A percentile compares a stretch with the other conserved stretches of the same genome.
Conservation (phyloP, 2,797 vertebrate genomes). For the Chelonia mydas region DNA sequence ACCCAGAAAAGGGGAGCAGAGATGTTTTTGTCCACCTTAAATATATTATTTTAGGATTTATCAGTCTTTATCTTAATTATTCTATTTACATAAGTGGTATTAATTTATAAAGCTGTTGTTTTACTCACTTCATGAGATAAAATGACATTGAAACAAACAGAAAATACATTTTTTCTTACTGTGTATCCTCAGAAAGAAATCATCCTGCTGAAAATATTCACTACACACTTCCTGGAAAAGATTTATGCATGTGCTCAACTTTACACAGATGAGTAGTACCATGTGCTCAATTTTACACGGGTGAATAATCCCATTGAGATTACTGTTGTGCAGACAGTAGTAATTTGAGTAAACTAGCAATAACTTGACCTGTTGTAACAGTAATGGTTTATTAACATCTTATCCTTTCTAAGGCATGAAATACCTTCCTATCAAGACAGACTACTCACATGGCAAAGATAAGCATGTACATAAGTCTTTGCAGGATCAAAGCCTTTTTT, state of each 20-base stretch:
- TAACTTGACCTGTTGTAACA: conserved; percentile 13
- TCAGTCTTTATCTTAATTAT: background rate
- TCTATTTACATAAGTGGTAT: background rate
- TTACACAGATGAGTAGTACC: conserved; percentile 21
- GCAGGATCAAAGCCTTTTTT: background rate
- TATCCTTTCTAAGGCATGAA: conserved; percentile 8
- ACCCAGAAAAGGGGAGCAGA: background rate
- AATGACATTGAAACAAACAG: background rate
- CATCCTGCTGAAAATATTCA: conserved; percentile 30
- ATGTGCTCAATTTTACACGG: background rate
- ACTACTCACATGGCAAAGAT: background rate
- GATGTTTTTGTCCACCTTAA: background rate
- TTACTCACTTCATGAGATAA: conserved; percentile 32
- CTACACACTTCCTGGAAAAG: conserved; percentile 32
- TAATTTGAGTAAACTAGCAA: conserved; percentile 7
- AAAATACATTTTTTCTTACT: background rate
- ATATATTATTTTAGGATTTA: background rate
- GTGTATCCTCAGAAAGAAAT: conserved; percentile 24
- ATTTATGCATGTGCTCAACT: background rate
- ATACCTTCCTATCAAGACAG: conserved; percentile 1
- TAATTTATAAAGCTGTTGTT: conserved; percentile 21
- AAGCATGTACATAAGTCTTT: background rate
- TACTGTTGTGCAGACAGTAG: background rate
- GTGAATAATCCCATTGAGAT: background rate
- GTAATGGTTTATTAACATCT: background rate